phyloP scores from a whole-genome alignment of 2,888 invertebrate species.

The Pseudoips prasinana region DNA sequence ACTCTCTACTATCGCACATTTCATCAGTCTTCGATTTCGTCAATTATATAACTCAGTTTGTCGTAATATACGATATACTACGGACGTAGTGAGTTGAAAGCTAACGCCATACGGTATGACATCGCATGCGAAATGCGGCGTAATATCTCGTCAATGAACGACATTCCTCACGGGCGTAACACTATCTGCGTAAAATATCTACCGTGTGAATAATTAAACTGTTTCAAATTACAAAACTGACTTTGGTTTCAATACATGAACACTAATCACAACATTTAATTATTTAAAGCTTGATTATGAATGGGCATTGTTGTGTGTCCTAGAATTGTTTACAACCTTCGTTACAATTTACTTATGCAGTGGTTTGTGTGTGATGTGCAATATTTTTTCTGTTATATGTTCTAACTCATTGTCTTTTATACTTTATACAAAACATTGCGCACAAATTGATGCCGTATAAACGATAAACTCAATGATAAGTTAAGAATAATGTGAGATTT shows the following conservation, averaged over 20 bases:
- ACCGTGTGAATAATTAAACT: too few species aligned
- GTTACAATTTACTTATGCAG: background rate
- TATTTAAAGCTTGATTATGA: constrained; percentile 34
- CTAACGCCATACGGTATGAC: too few species aligned
- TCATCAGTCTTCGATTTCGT: constrained; percentile 13
- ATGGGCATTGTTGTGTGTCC: constrained; percentile 39
- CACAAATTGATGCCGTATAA: too few species aligned
- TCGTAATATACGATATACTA: constrained; percentile 17
- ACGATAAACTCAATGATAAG: too few species aligned
- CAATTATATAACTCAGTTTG: constrained; percentile 26
- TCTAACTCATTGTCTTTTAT: constrained; percentile 43
- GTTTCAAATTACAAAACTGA: too few species aligned
- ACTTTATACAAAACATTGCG: too few species aligned
- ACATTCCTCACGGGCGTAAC: too few species aligned
- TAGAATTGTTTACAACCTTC: constrained; percentile 32
- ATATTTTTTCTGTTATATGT: constrained; percentile 38
- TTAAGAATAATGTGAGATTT: too few species aligned
- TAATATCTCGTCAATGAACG: too few species aligned
- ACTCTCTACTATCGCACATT: constrained; percentile 7
- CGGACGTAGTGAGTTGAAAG: constrained; percentile 24
- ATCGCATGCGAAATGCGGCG: too few species aligned
- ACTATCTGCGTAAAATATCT: too few species aligned
- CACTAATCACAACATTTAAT: constrained; percentile 18
- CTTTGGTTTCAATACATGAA: too few species aligned
- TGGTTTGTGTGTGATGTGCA: constrained; percentile 22